phyloP scores from a whole-genome alignment of 2,797 vertebrate species.

The Sorex maritimensis region DNA sequence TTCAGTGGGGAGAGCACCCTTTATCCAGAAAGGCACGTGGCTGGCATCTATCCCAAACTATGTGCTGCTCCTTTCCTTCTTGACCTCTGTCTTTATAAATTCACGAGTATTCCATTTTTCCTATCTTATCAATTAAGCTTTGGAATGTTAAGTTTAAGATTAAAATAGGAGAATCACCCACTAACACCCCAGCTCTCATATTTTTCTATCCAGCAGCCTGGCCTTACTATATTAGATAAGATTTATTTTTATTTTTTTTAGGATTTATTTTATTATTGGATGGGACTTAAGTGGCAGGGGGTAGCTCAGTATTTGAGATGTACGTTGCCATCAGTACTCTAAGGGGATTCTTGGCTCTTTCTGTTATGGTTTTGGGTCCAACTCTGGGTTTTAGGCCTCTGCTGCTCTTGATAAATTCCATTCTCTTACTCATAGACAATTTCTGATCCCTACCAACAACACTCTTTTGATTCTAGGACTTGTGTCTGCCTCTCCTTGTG shows the following conservation, averaged over 20 bases:
- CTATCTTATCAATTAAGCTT: background rate
- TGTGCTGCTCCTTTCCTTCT: background rate
- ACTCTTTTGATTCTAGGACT: background rate
- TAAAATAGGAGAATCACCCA: background rate
- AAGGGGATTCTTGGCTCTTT: background rate
- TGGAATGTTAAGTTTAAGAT: conserved; percentile 29
- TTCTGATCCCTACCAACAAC: background rate
- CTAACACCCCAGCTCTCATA: background rate
- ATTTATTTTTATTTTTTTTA: no score
- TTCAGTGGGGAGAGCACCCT: background rate
- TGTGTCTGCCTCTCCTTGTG: background rate
- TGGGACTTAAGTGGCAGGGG: background rate
- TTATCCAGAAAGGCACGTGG: background rate
- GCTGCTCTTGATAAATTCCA: background rate
- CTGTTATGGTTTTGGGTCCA: background rate
- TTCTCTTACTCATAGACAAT: background rate
- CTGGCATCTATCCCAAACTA: background rate
- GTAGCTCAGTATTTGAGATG: background rate
- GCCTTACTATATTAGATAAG: background rate
- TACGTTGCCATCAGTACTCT: background rate
- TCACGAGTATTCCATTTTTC: background rate
- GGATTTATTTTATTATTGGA: no score
- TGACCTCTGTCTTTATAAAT: background rate
- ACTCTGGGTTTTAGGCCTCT: background rate
- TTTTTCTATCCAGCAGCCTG: background rate